Conservation (phyloP, 2,888 invertebrate species). For the Troilus luridus region DNA sequence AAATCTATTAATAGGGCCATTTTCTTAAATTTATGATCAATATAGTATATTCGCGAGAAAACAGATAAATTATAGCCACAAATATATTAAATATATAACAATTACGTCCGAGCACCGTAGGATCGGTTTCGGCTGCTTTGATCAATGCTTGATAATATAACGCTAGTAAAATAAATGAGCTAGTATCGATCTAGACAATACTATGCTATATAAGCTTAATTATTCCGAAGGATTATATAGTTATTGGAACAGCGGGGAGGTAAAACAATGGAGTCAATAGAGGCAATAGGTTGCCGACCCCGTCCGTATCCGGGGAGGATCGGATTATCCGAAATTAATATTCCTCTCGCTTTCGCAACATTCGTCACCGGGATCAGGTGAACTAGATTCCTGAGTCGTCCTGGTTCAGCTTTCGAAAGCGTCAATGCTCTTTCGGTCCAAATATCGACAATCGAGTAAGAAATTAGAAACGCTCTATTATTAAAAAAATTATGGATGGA, state of each 20-base stretch:
- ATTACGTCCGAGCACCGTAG: too few relatives aligned
- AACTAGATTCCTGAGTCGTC: neutral
- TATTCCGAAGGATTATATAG: neutral
- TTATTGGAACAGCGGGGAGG: neutral
- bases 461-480: too few relatives aligned
- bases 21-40: too few relatives aligned
- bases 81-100: too few relatives aligned
- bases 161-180: neutral
- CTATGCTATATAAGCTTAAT: neutral
- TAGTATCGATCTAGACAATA: neutral
- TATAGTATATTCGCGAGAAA: too few relatives aligned
- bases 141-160: too few relatives aligned
- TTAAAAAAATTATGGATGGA: too few relatives aligned
- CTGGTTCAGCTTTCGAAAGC: neutral
- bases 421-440: neutral
- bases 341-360: neutral
- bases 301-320: neutral
- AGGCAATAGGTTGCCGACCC: neutral
- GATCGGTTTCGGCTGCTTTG: too few relatives aligned
- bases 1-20: too few relatives aligned
- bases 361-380: neutral
- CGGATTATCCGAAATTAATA: conserved; percentile 22
- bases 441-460: neutral
- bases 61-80: too few relatives aligned
- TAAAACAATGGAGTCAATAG: neutral